Base-by-base conservation (phyloP, 2,113 vertebrate genomes). In the Xiphias gladius region DNA sequence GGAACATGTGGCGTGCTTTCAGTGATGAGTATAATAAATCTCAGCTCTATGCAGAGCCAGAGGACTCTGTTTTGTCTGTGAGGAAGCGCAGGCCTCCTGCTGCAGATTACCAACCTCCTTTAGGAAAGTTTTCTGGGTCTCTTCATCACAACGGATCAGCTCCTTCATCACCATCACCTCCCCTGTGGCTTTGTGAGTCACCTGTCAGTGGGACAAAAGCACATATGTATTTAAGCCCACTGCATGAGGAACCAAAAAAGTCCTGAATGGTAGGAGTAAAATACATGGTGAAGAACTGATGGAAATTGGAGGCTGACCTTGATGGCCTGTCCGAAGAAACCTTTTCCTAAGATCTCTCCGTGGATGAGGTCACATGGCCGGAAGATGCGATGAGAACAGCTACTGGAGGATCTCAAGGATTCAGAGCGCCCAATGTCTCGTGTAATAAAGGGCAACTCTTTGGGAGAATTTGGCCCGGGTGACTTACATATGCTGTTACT, bases 101-200 rank as follows among this genome's bases (percentile, higher is more conserved):
- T 73, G 63, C 55, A 76, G 59, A 83, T 74, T 77, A 92, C 94
- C 22, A 83, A 99, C 98, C 97, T 99, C 98, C 67, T 97, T 97
- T 30, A 99, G 92, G 89, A 99, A 99, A 17, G 97, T 97, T 93
- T 98, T 99, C 95, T 99, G 98, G 0, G 97, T 99, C 92, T 99
- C 97, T 80, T 99, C 98, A 69, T 99, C 98, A 88, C 97, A 99
- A 12, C 98, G 97, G 85, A 99, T 97, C 85, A 99, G 92, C 91
- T 99, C 97, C 89, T 99, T 99, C 98, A 99, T 99, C 86, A 99
- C 98, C 98, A 99, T 99, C 93, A 99, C 97, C 88, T 98, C 98
- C 79, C 97, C 98, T 0, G 98, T 99, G 83, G 97, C 97, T 95
- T 98, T 98, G 91, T 99, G 97, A 41, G 97, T 99, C 86, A 99